Conservation (phyloP, 2,888 invertebrate genomes). For the Drosophila paranaensis region DNA sequence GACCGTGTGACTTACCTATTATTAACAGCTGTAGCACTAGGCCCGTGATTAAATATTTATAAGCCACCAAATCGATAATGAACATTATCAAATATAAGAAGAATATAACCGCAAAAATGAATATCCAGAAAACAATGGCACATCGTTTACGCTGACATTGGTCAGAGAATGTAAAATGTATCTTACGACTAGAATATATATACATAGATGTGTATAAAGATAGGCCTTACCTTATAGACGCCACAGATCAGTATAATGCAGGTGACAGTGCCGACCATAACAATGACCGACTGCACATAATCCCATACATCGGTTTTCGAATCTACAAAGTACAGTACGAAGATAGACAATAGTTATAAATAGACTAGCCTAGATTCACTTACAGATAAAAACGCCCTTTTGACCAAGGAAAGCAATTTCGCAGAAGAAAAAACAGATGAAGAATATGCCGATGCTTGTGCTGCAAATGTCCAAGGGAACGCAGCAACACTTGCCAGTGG, state of each 20-base stretch:
- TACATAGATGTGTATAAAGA: not conserved
- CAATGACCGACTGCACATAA: slow-evolving; percentile 18
- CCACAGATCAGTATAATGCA: slow-evolving; percentile 49
- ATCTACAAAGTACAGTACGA: slow-evolving; percentile 4
- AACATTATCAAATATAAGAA: not conserved
- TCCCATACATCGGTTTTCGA: slow-evolving; percentile 27
- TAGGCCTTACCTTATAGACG: slow-evolving; percentile 36
- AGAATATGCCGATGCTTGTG: slow-evolving; percentile 36
- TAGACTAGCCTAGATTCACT: not conserved
- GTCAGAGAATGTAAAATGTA: not conserved
- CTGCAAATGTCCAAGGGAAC: slow-evolving; percentile 29
- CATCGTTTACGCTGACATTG: not conserved
- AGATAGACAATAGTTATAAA: not conserved
- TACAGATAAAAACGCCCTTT: slow-evolving; percentile 37
- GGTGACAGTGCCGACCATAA: slow-evolving; percentile 37
- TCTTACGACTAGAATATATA: not conserved
- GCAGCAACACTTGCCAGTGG: slow-evolving; percentile 38
- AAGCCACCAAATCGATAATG: not conserved
- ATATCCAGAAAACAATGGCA: not conserved
- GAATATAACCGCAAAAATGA: not conserved
- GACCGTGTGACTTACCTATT: not conserved
- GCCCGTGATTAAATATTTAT: not conserved
- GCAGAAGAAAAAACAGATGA: slow-evolving; percentile 29
- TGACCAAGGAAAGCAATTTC: slow-evolving; percentile 45
- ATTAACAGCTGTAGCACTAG: not conserved